Percentiles rank a stretch among this genome's conserved stretches.
Conservation (phyloP, 1,140 invertebrate genomes). For the Marisa cornuarietis region DNA sequence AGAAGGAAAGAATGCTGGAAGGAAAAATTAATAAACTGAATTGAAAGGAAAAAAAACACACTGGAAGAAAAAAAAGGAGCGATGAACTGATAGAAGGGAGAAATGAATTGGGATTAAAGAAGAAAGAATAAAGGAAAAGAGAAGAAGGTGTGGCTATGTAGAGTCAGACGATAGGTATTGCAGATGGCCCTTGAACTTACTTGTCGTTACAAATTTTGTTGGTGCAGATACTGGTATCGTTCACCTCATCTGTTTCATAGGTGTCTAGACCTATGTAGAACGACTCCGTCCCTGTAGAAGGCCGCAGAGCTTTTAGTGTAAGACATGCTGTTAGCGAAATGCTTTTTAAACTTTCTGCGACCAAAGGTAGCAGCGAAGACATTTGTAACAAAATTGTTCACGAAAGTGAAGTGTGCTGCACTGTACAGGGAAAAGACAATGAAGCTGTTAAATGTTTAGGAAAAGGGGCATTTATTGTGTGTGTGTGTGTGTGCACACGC, state of each 20-base stretch:
- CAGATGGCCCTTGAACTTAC: slow-evolving; percentile 26
- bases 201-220: slow-evolving; percentile 85
- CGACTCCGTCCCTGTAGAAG: slow-evolving; percentile 4
- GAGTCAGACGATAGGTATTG: no score
- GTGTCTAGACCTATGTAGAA: slow-evolving; percentile 20
- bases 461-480: not conserved
- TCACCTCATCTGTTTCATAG: slow-evolving; percentile 10
- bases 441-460: not conserved
- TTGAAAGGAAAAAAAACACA: not conserved
- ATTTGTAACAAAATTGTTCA: no score
- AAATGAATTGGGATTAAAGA: not conserved
- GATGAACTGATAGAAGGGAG: not conserved
- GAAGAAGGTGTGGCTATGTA: no score
- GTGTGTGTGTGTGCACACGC: not conserved
- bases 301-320: no score
- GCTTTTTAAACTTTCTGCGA: no score
- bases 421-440: not conserved
- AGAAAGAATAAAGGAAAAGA: no score
- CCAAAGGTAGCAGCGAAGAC: no score
- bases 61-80: not conserved
- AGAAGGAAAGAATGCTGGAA: no score
- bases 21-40: not conserved
- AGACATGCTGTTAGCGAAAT: no score
- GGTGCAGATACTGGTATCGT: slow-evolving; percentile 39
- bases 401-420: no score